Base-by-base conservation (phyloP, 2,113 vertebrate species). In the Sylvilagus bachmani region DNA sequence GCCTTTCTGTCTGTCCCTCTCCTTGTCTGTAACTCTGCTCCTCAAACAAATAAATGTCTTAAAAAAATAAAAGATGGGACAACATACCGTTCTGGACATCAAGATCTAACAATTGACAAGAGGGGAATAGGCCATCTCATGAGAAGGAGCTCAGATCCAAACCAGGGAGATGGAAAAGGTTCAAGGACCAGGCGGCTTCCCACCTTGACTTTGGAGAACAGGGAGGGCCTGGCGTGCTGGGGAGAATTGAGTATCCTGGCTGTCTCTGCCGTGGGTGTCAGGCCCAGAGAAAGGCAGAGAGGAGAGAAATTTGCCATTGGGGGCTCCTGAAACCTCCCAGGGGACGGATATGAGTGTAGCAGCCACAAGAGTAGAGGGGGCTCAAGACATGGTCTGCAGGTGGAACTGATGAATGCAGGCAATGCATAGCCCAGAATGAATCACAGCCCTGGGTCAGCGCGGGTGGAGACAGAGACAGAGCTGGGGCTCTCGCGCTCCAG, bases 71-170 rank as follows among this genome's bases (percentile, higher is more conserved):
- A 44, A 44, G 44, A 7, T 6, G 44, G 44, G 44, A 8, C 44
- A 44, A 7, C 44, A 44, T 44, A 44, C 44, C 44, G 6, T 44
- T 44, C 44, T 44, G 44, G 44, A 44, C 5, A 7, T 44, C 44
- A 44, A 1, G 44, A 8, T 44, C 44, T 44, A 44, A 44, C 8
- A 7, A 44, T 44, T 1, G 6, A 44, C 44, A 44, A 13, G 36
- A 9, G 19, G 61, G 31, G 24, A 36, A 2, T 12, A 17, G 5
- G 21, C 1, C 6, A 12, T 4, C 0, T 0, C 1, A 0, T 3
- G 8, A 31, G 38, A 33, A 17, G n/a, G 55, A 1, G 0, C 51
- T 44, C 2, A 27, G 78, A 3, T 19, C 16, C 61, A 53, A 21
- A 14, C 33, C 11, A 19, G 51, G 61, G 73, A 1, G 4, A 10